phyloP scores from a whole-genome alignment of 1,140 invertebrate genomes.

The Adelges cooleyi region DNA sequence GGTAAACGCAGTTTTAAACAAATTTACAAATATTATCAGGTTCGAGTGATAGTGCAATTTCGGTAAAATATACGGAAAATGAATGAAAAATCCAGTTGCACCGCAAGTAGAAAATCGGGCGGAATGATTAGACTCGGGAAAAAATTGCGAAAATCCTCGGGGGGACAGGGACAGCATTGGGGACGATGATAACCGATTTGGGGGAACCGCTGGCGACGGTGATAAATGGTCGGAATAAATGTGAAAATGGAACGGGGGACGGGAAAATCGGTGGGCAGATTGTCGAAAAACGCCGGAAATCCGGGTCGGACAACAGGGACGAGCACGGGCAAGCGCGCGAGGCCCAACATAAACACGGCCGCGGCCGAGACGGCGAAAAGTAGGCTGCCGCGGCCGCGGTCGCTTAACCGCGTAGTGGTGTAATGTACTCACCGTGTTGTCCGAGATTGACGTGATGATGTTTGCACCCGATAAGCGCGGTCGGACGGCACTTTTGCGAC shows the following conservation, averaged over 20 bases:
- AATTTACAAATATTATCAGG: too few species aligned
- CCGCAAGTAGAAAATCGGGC: too few species aligned
- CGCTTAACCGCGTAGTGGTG: background rate
- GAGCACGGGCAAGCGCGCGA: too few species aligned
- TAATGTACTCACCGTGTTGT: slow-evolving; percentile 10
- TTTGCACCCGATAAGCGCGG: background rate
- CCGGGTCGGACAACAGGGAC: too few species aligned
- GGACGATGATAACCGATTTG: background rate
- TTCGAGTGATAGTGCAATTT: too few species aligned
- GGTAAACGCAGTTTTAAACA: too few species aligned
- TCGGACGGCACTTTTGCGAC: background rate
- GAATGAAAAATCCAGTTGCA: too few species aligned
- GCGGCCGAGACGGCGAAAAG: slow-evolving; percentile 5
- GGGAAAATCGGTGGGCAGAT: too few species aligned
- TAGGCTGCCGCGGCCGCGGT: slow-evolving; percentile 12
- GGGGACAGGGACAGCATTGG: background rate
- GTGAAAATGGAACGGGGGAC: background rate
- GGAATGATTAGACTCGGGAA: too few species aligned
- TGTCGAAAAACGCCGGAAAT: too few species aligned
- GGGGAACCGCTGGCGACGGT: background rate
- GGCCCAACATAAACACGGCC: slow-evolving; percentile 16
- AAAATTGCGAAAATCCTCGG: too few species aligned
- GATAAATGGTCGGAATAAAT: background rate
- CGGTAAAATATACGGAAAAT: too few species aligned
- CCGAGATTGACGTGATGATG: slow-evolving; percentile 21